Evolutionary conservation across 2,113 vertebrate genomes (phyloP).

Genomic region (Furnarius figulus): DNA sequence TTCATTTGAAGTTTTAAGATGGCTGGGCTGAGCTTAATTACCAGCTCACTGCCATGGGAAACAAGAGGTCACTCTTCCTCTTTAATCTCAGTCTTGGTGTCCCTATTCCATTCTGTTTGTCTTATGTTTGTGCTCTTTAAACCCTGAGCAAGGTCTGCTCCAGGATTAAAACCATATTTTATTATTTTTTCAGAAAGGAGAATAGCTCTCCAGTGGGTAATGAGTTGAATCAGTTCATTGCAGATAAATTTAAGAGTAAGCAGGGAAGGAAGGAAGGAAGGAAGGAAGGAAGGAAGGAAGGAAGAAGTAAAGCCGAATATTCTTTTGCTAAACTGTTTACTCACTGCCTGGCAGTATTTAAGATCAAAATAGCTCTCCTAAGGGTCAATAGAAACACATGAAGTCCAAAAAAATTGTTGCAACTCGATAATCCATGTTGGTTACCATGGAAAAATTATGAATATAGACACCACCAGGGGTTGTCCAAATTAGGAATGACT

Average conservation of each 20-base stretch:
- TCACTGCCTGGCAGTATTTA: not conserved
- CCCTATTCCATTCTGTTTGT: not conserved
- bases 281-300: too few relatives aligned
- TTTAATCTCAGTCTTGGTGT: not conserved
- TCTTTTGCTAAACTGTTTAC: not conserved
- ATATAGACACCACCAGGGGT: constrained; percentile 8
- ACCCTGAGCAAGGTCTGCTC: not conserved
- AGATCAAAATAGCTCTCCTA: not conserved
- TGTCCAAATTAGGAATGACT: constrained; percentile 33
- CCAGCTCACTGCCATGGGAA: not conserved
- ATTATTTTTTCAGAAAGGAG: not conserved
- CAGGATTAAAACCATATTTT: not conserved
- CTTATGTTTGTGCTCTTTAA: not conserved
- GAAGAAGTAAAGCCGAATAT: not conserved
- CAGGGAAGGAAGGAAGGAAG: not conserved
- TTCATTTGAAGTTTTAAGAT: not conserved
- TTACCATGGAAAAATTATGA: constrained; percentile 46
- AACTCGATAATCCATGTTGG: not conserved
- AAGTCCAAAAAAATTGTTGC: not conserved
- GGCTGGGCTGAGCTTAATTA: not conserved
- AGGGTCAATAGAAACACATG: not conserved
- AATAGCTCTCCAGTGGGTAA: not conserved
- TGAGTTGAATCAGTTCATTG: not conserved
- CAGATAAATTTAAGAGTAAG: not conserved
- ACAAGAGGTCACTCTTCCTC: not conserved